Conservation (phyloP, 2,888 invertebrate genomes). For the Lydus trimaculatus region DNA sequence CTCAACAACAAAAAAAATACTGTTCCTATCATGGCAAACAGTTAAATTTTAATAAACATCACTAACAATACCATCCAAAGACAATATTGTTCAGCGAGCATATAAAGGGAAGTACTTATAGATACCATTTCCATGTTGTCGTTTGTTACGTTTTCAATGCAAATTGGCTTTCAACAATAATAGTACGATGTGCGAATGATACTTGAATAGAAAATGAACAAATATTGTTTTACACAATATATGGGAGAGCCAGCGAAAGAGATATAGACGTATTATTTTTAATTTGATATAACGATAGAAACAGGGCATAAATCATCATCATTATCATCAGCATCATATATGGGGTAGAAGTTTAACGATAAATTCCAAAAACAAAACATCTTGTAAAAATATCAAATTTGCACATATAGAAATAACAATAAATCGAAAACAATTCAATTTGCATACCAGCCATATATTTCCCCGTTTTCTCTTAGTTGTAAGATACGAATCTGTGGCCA, state of each 20-base stretch:
- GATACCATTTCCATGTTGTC: neutral
- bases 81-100: neutral
- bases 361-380: conserved; percentile 23
- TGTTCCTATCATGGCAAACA: neutral
- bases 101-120: neutral
- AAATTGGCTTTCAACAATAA: neutral
- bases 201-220: neutral
- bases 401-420: conserved; percentile 43
- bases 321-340: too few relatives aligned
- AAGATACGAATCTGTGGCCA: conserved; percentile 49
- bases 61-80: neutral
- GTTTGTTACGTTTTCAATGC: neutral
- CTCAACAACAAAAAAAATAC: neutral
- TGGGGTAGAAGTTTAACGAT: too few relatives aligned
- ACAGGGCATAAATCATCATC: too few relatives aligned
- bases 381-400: conserved; percentile 36
- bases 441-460: conserved; percentile 51
- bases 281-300: neutral
- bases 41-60: neutral
- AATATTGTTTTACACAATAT: neutral
- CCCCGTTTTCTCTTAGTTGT: conserved; percentile 42
- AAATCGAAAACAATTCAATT: conserved; percentile 54
- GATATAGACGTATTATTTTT: neutral
- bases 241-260: too few relatives aligned
- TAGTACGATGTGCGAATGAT: neutral